A percentile compares a stretch with the other conserved stretches of the same genome.
phyloP scores from a whole-genome alignment of 2,113 vertebrate species.

The Antechinus flavipes region DNA sequence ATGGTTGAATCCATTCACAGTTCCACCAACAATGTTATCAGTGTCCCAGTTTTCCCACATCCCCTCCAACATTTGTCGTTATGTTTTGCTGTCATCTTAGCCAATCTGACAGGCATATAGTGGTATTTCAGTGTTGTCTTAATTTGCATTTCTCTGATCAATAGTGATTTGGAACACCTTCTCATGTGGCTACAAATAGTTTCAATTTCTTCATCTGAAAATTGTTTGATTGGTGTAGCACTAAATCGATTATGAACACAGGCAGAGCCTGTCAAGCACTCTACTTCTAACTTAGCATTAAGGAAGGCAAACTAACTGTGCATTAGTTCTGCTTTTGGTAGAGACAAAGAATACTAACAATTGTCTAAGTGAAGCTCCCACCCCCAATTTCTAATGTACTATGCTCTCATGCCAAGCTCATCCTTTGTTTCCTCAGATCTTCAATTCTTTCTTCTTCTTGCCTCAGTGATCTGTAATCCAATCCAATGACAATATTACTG shows the following conservation, averaged over 20 bases:
- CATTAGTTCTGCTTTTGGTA: neutral
- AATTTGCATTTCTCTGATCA: too few relatives aligned
- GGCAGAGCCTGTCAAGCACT: neutral
- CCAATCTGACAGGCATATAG: too few relatives aligned
- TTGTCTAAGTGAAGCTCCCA: neutral
- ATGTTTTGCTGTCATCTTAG: too few relatives aligned
- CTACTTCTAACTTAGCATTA: neutral
- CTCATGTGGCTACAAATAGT: too few relatives aligned
- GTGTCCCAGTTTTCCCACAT: too few relatives aligned
- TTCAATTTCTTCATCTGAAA: too few relatives aligned
- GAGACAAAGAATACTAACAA: neutral
- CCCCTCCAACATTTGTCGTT: too few relatives aligned
- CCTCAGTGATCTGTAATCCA: neutral
- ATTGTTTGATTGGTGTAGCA: too few relatives aligned
- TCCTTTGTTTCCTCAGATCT: neutral
- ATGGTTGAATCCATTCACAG: too few relatives aligned
- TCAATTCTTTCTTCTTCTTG: neutral
- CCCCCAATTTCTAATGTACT: neutral
- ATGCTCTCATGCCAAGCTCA: neutral
- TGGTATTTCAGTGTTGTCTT: too few relatives aligned
- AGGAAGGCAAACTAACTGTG: neutral
- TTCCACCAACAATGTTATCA: too few relatives aligned
- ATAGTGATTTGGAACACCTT: too few relatives aligned
- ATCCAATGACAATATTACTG: neutral
- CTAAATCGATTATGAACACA: neutral